Base-by-base conservation (phyloP, 2,113 vertebrate genomes). In the Capreolus pygargus region DNA sequence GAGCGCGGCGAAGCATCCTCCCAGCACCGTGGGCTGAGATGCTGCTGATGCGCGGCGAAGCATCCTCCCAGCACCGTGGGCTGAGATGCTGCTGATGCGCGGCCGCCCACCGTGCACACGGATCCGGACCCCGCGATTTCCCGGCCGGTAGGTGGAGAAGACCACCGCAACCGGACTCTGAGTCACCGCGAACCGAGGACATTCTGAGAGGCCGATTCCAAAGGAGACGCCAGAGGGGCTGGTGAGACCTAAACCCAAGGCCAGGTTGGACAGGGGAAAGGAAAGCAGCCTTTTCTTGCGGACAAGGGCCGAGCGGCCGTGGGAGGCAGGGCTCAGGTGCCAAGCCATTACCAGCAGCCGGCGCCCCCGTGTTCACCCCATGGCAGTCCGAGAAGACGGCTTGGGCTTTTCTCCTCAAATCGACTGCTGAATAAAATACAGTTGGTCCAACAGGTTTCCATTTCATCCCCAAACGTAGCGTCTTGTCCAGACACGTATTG, bases 401-500 rank as follows among this genome's bases (percentile, higher is more conserved):
- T 36, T n/a, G 19, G 67, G 2, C 25, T 97, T 64, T 91, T 89
- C 92, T 89, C 39, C 93, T 86, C 36, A 57, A 43, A 89, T 39
- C 17, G 25, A 5, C 64, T 97, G 74, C 74, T 50, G 25, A 43
- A 27, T 54, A 39, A 86, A 97, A 52, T 28, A 82, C 30, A 45
- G 16, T 86, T 10, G 4, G 43, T 60, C 25, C 1, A 0, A 0
- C 1, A 55, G 64, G 3, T 25, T 97, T 97, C 21, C 60, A 21
- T 86, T 94, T 87, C 4, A 0, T 58, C 76, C 74, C 74, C 36
- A 25, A 90, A 93, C 61, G 50, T 30, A 28, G 58, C 67, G 14
- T 39, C 5, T 7, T 6, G 55, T 57, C 54, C 17, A 11, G 8
- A 16, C 1, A 0, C 13, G 3, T 0, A 0, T 91, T 79, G 82